These are phyloP conservation scores for Zophobas atratus DNA, from an alignment of 1,140 invertebrate genomes.

Conservation along the genomic window DNA sequence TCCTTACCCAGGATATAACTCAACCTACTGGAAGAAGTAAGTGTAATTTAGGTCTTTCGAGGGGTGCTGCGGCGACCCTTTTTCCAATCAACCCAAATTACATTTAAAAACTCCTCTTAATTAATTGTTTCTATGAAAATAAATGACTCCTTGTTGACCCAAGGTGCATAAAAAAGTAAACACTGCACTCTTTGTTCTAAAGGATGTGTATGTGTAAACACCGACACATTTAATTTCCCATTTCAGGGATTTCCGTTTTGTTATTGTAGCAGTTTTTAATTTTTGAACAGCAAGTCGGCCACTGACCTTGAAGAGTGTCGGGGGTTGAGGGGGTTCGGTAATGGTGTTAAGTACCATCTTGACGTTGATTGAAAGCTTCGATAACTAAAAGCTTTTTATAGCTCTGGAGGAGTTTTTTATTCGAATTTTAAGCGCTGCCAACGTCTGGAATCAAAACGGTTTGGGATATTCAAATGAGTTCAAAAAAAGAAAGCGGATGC, in stretches of 20 bases:
- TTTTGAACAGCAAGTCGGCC: too few species aligned
- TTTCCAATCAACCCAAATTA: slow-evolving; percentile 26
- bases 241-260: not conserved
- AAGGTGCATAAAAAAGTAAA: not conserved
- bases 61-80: slow-evolving; percentile 12
- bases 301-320: slow-evolving; percentile 4
- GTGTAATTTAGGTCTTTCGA: not conserved
- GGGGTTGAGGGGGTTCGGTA: slow-evolving; percentile 9
- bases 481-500: too few species aligned
- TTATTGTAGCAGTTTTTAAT: too few species aligned
- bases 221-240: slow-evolving; percentile 4
- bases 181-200: not conserved
- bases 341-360: slow-evolving; percentile 12
- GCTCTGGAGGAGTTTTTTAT: not conserved
- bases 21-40: slow-evolving; percentile 30
- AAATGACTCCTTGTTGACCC: not conserved
- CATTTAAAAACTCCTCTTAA: slow-evolving; percentile 6
- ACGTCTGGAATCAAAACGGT: not conserved
- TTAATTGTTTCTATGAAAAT: slow-evolving; percentile 4
- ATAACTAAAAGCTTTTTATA: slow-evolving; percentile 25
- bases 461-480: too few species aligned
- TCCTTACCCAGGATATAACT: slow-evolving; percentile 4
- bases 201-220: slow-evolving; percentile 6
- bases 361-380: slow-evolving; percentile 30
- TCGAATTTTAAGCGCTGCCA: not conserved